These are phyloP conservation scores for Pasiphila rectangulata DNA, from an alignment of 2,888 invertebrate genomes.

Conservation along the genomic window DNA sequence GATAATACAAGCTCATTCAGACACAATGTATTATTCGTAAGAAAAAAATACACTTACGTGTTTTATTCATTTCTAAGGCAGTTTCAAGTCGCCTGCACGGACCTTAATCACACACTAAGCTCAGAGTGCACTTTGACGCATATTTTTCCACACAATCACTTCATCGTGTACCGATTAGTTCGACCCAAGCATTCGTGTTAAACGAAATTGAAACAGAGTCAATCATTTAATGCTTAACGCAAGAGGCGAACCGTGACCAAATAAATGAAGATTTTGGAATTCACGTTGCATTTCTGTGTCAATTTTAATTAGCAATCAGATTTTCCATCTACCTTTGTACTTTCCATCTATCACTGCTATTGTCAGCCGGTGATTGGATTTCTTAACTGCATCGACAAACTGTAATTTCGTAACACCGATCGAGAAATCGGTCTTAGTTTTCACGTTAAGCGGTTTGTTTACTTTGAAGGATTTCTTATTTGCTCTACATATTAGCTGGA, in stretches of 20 bases:
- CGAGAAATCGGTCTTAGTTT: constrained; percentile 39
- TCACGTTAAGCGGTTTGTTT: constrained; percentile 41
- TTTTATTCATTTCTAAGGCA: constrained; percentile 75
- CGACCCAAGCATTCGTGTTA: constrained; percentile 75
- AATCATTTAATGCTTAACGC: constrained; percentile 78
- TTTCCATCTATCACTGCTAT: constrained; percentile 65
- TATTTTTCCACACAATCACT: constrained; percentile 78
- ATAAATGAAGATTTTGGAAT: constrained; percentile 77
- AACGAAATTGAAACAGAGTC: constrained; percentile 79
- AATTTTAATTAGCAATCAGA: constrained; percentile 79
- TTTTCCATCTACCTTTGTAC: constrained; percentile 71
- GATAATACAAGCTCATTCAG: constrained; percentile 21
- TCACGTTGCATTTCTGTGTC: constrained; percentile 77
- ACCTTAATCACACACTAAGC: constrained; percentile 70
- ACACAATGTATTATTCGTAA: constrained; percentile 7
- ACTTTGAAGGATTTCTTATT: constrained; percentile 25
- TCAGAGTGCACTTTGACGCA: constrained; percentile 60
- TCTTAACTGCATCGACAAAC: constrained; percentile 60
- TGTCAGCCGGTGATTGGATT: constrained; percentile 67
- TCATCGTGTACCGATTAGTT: constrained; percentile 77
- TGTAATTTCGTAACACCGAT: constrained; percentile 54
- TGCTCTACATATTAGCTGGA: constrained; percentile 14
- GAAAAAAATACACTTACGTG: constrained; percentile 72
- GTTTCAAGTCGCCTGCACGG: constrained; percentile 56
- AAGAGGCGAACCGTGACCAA: constrained; percentile 75